Base-by-base conservation (phyloP, 2,888 invertebrate species). In the Eustalomyia histrio region DNA sequence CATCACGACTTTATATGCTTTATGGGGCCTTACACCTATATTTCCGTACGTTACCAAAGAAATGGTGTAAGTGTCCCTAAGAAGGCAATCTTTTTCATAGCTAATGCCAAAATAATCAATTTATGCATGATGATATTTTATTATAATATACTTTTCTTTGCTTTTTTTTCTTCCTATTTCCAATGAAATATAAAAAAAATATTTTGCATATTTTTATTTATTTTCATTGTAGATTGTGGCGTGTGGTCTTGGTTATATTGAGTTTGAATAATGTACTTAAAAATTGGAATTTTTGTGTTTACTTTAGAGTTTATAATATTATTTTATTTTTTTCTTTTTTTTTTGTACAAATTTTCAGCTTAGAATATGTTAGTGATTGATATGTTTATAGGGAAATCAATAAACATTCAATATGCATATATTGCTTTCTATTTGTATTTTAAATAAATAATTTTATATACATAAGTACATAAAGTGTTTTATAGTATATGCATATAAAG, bases 41-140 rank as follows among this genome's bases (percentile, higher is more conserved):
- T n/a, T n/a, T n/a, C n/a, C n/a, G n/a, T n/a, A n/a, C n/a, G n/a
- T n/a, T n/a, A n/a, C n/a, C n/a, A n/a, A n/a, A n/a, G n/a, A n/a
- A n/a, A n/a, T n/a, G n/a, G n/a, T n/a, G n/a, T n/a, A n/a, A n/a
- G n/a, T 18, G 14, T 39, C 3, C 14, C 14, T 21, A 24, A 21
- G 61, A 24, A 43, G 24, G 43, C 21, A 61, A 43, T 21, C 18
- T 5, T 12, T n/a, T 21, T 21, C 43, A 21, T 39, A 18, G 21
- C 61, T 18, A 21, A 61, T 43, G 61, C 43, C 43, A 61, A 61
- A 21, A 43, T 43, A 61, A 61, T 61, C 61, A 61, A 61, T 61
- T 61, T 61, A 24, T 39, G 16, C 33, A 17, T 17, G 17, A 58
- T 60, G 12, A n/a, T n/a, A n/a, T n/a, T n/a, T n/a, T 60, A 21